Evolutionary conservation across 2,888 invertebrate genomes (phyloP), one percentile per base, ranked within the genome.

Genomic region (Chorisops tibialis): DNA sequence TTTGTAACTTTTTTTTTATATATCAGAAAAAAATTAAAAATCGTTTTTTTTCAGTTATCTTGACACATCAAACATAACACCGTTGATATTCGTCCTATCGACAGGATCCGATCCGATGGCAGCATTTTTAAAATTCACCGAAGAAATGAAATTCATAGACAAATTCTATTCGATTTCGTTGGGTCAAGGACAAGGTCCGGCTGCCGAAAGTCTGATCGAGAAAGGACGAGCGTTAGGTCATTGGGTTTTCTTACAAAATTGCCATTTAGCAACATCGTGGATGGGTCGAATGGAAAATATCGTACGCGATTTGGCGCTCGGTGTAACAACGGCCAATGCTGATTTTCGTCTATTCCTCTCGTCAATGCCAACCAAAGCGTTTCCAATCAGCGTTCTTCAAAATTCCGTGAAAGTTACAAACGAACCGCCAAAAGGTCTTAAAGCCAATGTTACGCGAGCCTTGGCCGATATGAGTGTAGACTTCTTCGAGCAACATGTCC

Each of bases 351-450:
- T 96, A 1, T 96, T 83, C 78, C 80, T 96, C 51, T 95, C 94
- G 65, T 93, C 94, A 2, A 94, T 94, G 89, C 94, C 95, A 0
- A 89, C 90, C 0, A 82, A 83, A 24, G 81, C 84, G 68, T 96
- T 96, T 75, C 96, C 96, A 0, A 91, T 95, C 1, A 90, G 93
- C 2, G 89, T 96, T 9, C 80, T 96, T 2, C 95, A 96, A 75
- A 94, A 94, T 75, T 89, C 95, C 1, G 91, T 95, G 0, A 96
- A 96, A 80, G 90, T 96, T 59, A 96, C 95, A 0, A 95, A 94
- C 74, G 96, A 96, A 74, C 93, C 96, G 0, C 96, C 96, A 0
- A 94, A 92, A 75, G 96, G 96, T 1, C 79, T 96, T 2, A 86
- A 91, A 69, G 92, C 95, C 6, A 96, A 96, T 74, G 82, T 96